phyloP scores from a whole-genome alignment of 2,797 vertebrate genomes.

The Gymnoscopelus microlampas region DNA sequence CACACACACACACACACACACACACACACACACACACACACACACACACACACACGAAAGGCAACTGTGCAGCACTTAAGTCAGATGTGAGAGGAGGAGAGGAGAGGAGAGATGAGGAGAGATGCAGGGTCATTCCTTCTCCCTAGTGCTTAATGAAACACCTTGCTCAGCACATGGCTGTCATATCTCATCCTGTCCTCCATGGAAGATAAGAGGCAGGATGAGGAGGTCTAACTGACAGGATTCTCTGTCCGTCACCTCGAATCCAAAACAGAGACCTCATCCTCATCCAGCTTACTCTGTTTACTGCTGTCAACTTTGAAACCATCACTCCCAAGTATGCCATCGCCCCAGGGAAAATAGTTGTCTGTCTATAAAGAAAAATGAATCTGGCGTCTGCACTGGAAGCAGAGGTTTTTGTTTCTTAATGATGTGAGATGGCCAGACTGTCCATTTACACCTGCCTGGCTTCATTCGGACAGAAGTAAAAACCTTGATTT shows the following conservation, averaged over 20 bases:
- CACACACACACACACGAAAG: conserved; percentile 53
- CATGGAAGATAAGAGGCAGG: conserved; percentile 51
- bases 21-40: too few species aligned
- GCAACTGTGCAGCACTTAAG: conserved; percentile 72
- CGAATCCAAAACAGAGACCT: conserved; percentile 28
- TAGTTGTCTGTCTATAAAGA: conserved; percentile 60
- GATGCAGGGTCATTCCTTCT: conserved; percentile 54
- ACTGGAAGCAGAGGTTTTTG: conserved; percentile 26
- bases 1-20: too few species aligned
- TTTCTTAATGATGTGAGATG: conserved; percentile 24
- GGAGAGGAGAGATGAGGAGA: conserved; percentile 6
- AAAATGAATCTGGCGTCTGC: background rate
- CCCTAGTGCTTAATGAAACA: conserved; percentile 70
- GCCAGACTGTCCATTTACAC: conserved; percentile 21
- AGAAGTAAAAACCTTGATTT: conserved; percentile 18
- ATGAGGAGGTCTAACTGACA: conserved; percentile 43
- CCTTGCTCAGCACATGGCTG: conserved; percentile 67
- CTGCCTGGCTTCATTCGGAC: conserved; percentile 38
- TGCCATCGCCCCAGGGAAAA: conserved; percentile 23
- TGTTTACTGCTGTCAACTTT: conserved; percentile 50
- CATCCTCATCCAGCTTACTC: conserved; percentile 41
- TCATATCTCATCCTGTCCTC: conserved; percentile 60
- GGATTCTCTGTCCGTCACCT: conserved; percentile 25
- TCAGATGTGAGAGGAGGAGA: conserved; percentile 31
- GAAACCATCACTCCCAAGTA: conserved; percentile 43